Conservation (phyloP, 2,888 invertebrate species). For the Diaperis boleti region DNA sequence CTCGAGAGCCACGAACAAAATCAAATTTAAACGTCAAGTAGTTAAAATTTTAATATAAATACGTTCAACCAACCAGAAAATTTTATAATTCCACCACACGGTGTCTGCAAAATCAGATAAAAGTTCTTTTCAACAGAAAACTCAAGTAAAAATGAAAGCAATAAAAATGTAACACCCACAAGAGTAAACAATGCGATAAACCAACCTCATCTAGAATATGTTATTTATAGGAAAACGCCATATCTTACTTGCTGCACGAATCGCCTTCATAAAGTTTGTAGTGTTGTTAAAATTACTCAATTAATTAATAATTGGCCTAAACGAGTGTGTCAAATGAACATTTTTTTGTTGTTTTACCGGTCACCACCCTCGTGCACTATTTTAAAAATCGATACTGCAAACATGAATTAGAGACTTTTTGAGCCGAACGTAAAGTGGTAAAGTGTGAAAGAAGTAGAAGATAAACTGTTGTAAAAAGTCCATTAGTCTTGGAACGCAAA, state of each 20-base stretch:
- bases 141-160: no score
- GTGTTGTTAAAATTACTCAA: background rate
- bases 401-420: constrained; percentile 1
- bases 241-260: no score
- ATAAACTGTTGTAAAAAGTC: no score
- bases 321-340: background rate
- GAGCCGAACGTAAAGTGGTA: constrained; percentile 5
- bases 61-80: background rate
- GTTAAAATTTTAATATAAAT: background rate
- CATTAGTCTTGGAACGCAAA: background rate
- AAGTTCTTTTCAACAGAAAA: no score
- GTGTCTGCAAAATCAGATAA: no score
- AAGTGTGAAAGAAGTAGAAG: background rate
- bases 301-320: background rate
- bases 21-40: background rate
- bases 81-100: no score
- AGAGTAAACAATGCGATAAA: no score
- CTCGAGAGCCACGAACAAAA: background rate
- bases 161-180: no score
- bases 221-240: no score
- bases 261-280: no score
- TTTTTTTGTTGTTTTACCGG: background rate
- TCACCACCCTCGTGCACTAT: background rate
- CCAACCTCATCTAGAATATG: no score
- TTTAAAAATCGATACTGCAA: background rate